Evolutionary conservation across 2,888 invertebrate genomes (phyloP), one percentile per base, ranked within the genome.

Genomic region (Schizaphis graminum): DNA sequence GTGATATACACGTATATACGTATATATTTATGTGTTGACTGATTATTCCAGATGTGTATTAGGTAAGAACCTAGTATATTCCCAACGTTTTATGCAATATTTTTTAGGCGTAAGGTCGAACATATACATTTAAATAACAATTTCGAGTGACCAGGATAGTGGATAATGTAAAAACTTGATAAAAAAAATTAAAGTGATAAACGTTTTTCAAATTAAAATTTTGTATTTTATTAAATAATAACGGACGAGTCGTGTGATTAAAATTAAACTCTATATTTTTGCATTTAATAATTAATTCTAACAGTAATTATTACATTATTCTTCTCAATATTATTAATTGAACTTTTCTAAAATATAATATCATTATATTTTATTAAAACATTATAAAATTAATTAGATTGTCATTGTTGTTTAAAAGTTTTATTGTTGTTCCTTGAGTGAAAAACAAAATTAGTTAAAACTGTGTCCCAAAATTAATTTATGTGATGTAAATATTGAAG

Each of bases 331-430:
- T 56, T 26, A 89, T 89, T 89, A 89, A 89, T 13, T 35, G 26
- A 89, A 89, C 88, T 56, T 56, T n/a, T 21, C 88, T 89, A 56
- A 26, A 56, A 56, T 89, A 41, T 89, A 41, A 67, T 67, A 16
- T 56, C 53, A 89, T 89, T 35, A 56, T 89, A 89, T 89, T 89
- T 89, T 89, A 89, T 89, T 89, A 89, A 35, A 41, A 35, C 56
- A 89, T 89, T 56, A 56, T 56, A 56, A 56, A 56, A 89, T 56
- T 41, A 89, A 89, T 41, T 24, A 56, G 56, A 41, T 35, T 77
- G 21, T 8, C 35, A 35, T 35, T 35, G 35, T 77, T 7, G 77
- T 77, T 35, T 35, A 35, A 77, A 77, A 77, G 67, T 77, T 35
- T 35, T 77, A 21, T 35, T 77, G 21, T 77, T 35, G 35, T 35